Evolutionary conservation across 2,888 invertebrate genomes (phyloP), one percentile per base, ranked within the genome.

Genomic region (Adelphocoris suturalis): DNA sequence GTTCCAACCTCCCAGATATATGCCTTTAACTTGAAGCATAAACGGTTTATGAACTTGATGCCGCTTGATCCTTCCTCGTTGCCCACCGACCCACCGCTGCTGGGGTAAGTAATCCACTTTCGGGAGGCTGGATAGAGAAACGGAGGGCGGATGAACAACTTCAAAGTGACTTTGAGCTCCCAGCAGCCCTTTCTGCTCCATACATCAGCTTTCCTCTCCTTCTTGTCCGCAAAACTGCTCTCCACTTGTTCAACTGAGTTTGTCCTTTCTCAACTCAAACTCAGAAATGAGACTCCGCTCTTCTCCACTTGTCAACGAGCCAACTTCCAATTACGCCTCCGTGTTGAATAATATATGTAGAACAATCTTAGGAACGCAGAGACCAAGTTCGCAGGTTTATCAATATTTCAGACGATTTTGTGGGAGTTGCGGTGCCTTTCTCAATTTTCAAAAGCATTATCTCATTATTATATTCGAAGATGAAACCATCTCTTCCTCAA

Each of bases 231-330:
- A 76, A 87, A 87, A 87, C 87, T 76, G 87, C 76, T 87, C 55
- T 78, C 76, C 52, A 78, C 87, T 87, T 47, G 76, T 87, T 87
- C 76, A 87, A 87, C 87, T 87, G 47, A 87, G 87, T 87, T 87
- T 87, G 87, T 87, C 87, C 76, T 87, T 81, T 76, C 75, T 75
- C 76, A 48, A 76, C 76, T 87, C 48, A 48, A 87, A 87, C 76
- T 78, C 78, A 78, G 75, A 87, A 87, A 87, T 87, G 87, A 87
- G 76, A 14, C 76, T 46, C 78, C 52, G 37, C 23, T 14, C 87
- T 76, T 55, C 86, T 23, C 16, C 81, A 48, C 81, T 81, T 48
- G 81, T 81, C 81, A 48, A 81, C 81, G 81, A 48, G 46, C 48
- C 46, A 84, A 84, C 84, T 84, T 81, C 57, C 84, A 57, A 61